A percentile compares a stretch with the other conserved stretches of the same genome.
Evolutionary conservation across 1,140 invertebrate species (phyloP).

Genomic region (Drosophila aff.): DNA sequence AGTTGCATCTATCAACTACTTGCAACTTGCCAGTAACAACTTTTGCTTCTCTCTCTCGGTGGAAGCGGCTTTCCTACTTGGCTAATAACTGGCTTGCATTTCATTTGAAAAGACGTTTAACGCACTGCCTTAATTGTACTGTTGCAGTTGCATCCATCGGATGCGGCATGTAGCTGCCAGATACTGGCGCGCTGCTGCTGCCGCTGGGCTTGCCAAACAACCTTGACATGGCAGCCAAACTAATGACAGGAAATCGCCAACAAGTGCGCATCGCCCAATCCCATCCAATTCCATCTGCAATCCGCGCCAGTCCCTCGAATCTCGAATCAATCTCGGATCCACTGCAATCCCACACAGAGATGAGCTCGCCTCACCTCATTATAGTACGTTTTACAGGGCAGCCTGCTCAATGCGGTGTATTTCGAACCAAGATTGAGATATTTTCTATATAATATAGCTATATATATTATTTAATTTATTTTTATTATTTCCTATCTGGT

Average conservation of each 20-base stretch:
- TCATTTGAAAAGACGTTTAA: constrained; percentile 79
- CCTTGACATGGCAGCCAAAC: constrained; percentile 73
- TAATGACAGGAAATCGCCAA: constrained; percentile 80
- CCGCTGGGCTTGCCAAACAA: constrained; percentile 75
- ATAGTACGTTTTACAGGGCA: constrained; percentile 4
- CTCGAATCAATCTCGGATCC: constrained; percentile 4
- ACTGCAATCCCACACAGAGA: constrained; percentile 44
- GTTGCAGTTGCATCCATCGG: constrained; percentile 46
- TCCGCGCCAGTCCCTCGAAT: constrained; percentile 9
- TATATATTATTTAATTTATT: too few relatives aligned
- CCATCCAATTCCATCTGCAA: constrained; percentile 15
- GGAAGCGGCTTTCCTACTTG: constrained; percentile 61
- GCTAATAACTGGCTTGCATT: constrained; percentile 77
- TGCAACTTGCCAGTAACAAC: constrained; percentile 43
- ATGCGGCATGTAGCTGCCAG: constrained; percentile 28
- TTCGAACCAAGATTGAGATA: background rate
- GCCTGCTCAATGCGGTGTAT: background rate
- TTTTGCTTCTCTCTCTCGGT: constrained; percentile 36
- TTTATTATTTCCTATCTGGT: too few relatives aligned
- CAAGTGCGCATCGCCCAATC: constrained; percentile 64
- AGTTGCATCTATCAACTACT: constrained; percentile 21
- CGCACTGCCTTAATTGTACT: constrained; percentile 67
- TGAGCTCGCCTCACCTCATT: constrained; percentile 43
- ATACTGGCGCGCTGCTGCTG: background rate
- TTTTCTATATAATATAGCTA: too few relatives aligned